Percentiles rank a stretch among this genome's conserved stretches.
Conservation (phyloP, 2,797 vertebrate species). For the Malurus leucopterus region DNA sequence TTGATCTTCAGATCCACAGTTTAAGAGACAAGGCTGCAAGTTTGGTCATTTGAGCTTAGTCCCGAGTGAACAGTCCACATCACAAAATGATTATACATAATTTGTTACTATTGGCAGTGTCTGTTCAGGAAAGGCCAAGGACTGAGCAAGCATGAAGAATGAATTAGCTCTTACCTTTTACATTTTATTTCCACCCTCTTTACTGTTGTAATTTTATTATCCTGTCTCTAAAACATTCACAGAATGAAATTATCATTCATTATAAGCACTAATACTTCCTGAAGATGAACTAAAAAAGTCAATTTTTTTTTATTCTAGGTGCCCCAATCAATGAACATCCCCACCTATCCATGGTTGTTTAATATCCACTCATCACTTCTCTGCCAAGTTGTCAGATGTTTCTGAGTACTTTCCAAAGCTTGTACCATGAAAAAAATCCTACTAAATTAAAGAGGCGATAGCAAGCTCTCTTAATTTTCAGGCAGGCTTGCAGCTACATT, state of each 20-base stretch:
- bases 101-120: constrained; percentile 49
- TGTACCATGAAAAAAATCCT: not conserved
- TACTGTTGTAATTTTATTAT: constrained; percentile 60
- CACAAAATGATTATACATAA: constrained; percentile 43
- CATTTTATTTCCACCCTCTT: constrained; percentile 60
- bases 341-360: not conserved
- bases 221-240: constrained; percentile 42
- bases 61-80: constrained; percentile 12
- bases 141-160: constrained; percentile 49
- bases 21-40: constrained; percentile 36
- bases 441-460: constrained; percentile 19
- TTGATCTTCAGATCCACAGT: constrained; percentile 12
- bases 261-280: constrained; percentile 33
- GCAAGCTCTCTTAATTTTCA: not conserved
- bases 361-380: not conserved
- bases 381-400: constrained; percentile 24
- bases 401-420: not conserved
- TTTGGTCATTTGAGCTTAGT: constrained; percentile 46
- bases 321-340: not conserved
- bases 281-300: constrained; percentile 29
- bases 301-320: not conserved
- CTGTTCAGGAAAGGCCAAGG: constrained; percentile 62
- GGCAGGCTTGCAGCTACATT: constrained; percentile 1
- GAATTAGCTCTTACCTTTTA: constrained; percentile 59
- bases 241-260: constrained; percentile 35